Conservation (phyloP, 2,113 vertebrate genomes). For the Oreochromis spilurus region DNA sequence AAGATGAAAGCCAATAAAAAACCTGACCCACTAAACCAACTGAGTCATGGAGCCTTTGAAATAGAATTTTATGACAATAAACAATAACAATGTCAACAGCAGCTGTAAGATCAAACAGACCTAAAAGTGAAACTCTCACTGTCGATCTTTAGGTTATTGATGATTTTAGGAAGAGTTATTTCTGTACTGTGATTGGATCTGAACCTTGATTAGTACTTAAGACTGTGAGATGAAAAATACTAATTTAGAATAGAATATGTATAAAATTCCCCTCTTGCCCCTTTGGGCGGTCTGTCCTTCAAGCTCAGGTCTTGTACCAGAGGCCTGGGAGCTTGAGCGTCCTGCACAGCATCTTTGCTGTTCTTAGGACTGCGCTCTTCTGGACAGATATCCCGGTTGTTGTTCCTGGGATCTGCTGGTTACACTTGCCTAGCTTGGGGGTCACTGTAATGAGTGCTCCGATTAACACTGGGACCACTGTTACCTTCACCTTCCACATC, state of each 20-base stretch:
- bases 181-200: background rate
- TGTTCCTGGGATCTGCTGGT: background rate
- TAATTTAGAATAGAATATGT: background rate
- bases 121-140: background rate
- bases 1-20: background rate
- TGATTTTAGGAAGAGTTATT: background rate
- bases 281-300: background rate
- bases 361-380: background rate
- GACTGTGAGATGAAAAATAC: background rate
- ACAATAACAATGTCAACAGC: background rate
- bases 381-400: background rate
- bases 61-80: background rate
- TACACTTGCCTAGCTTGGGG: background rate
- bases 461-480: background rate
- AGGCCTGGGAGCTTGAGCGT: background rate
- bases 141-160: background rate
- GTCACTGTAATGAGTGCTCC: background rate
- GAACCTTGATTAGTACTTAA: background rate
- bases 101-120: background rate
- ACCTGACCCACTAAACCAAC: background rate
- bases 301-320: background rate
- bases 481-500: background rate
- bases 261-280: background rate
- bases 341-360: background rate
- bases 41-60: background rate